Evolutionary conservation across 23 tunicate species (phyloP), one percentile per base, ranked within the genome.

Genomic region (Diplosoma virens): DNA sequence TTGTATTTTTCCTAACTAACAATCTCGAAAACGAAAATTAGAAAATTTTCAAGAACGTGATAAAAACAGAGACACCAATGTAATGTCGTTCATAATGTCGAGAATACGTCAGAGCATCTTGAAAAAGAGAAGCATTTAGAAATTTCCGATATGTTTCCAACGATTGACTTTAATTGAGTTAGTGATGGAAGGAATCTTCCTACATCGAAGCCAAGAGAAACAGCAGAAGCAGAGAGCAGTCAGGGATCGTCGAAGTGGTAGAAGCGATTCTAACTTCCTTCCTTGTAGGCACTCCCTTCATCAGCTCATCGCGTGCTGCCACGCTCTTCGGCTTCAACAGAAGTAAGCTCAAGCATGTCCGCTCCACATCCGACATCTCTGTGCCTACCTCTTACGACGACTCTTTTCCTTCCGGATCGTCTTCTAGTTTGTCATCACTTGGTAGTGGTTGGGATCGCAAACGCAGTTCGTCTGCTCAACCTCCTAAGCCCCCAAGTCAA

Each of bases 351-450:
- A 74, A 75, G 50, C 94, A 87, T 68, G 5, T 52, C 23, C 77
- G 94, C n/a, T 74, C 94, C 52, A 45, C 82, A 28, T 87, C 94
- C 18, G 81, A 80, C 37, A 25, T 87, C 47, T 87, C 94, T 32
- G 37, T 80, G 14, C 66, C 94, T 9, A 54, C 81, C 29, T 71
- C 73, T 16, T 50, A 71, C 53, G 50, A 28, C n/a, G 82, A 75
- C 14, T 68, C 79, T 1, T 56, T 29, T 35, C 21, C 73, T 16
- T 28, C 56, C 76, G 48, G 25, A 48, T 27, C 80, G 47, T 58
- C 35, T 0, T 71, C 86, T 18, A 52, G 71, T 54, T 46, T 59
- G 11, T 26, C 35, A 11, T 29, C 29, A 11, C 9, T 26, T 35
- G 20, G n/a, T 25, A 4, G 27, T 25, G 36, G 35, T 25, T 34